These are phyloP conservation scores for Pygoscelis antarcticus DNA, from an alignment of 2,113 vertebrate species.

Conservation along the genomic window DNA sequence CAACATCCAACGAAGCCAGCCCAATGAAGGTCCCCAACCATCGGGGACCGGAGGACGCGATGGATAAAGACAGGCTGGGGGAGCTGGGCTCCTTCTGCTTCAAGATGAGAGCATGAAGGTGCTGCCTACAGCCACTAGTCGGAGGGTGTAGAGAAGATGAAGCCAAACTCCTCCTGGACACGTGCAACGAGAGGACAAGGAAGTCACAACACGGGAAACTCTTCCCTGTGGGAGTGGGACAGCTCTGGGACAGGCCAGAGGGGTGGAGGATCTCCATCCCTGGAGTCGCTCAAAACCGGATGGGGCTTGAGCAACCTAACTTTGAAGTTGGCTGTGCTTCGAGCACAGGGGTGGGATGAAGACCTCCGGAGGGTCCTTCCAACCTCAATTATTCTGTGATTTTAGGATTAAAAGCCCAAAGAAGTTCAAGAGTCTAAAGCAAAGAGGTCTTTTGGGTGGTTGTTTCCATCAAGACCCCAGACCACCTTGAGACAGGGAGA, in stretches of 20 bases:
- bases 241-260: neutral
- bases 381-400: neutral
- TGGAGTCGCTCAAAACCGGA: neutral
- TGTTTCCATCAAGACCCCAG: neutral
- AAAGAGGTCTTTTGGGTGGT: neutral
- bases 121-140: neutral
- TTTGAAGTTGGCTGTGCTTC: neutral
- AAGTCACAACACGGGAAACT: neutral
- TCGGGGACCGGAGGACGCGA: rapidly evolving
- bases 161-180: neutral
- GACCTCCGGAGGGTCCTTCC: neutral
- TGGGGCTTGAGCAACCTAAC: neutral
- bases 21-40: neutral
- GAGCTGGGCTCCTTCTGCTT: neutral
- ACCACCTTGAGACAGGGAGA: neutral
- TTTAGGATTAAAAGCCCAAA: neutral
- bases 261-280: neutral
- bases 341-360: neutral
- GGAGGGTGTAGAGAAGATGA: neutral
- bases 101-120: neutral
- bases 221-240: neutral
- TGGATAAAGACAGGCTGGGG: neutral
- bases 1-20: rapidly evolving
- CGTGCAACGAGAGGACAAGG: rapidly evolving
- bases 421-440: neutral